Conservation (phyloP, 2,113 vertebrate genomes). For the Echinops telfairi region DNA sequence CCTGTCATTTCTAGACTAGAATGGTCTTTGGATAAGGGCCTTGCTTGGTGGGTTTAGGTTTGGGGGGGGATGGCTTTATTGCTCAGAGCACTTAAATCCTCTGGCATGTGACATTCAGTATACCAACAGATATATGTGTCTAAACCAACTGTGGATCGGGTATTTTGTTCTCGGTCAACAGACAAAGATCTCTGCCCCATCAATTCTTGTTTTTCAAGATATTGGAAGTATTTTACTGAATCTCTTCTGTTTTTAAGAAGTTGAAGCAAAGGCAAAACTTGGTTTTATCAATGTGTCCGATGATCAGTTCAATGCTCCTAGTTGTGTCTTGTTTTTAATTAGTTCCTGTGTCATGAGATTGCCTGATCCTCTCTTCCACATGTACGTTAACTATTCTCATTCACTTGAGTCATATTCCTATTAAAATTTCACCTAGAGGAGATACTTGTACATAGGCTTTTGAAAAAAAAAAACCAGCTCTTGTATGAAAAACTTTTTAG, state of each 20-base stretch:
- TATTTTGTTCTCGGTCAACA: constrained; percentile 37
- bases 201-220: not conserved
- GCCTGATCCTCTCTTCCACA: constrained; percentile 53
- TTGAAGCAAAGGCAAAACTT: constrained; percentile 66
- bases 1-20: not conserved
- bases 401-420: not conserved
- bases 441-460: not conserved
- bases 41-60: not conserved
- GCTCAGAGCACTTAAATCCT: constrained; percentile 58
- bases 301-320: constrained; percentile 62
- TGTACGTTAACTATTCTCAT: not conserved
- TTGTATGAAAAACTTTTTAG: constrained; percentile 82
- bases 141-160: constrained; percentile 18
- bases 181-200: constrained; percentile 5
- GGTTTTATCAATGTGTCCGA: constrained; percentile 68
- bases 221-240: constrained; percentile 53
- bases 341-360: not conserved
- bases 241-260: constrained; percentile 48
- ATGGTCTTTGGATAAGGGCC: not conserved
- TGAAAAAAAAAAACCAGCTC: constrained; percentile 63
- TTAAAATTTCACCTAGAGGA: not conserved
- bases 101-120: not conserved
- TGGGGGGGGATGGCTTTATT: constrained; percentile 33
- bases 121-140: not conserved
- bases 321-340: constrained; percentile 65